A percentile compares a stretch with the other conserved stretches of the same genome.
Conservation (phyloP, 2,888 invertebrate species). For the Dysmachus trigonus region DNA sequence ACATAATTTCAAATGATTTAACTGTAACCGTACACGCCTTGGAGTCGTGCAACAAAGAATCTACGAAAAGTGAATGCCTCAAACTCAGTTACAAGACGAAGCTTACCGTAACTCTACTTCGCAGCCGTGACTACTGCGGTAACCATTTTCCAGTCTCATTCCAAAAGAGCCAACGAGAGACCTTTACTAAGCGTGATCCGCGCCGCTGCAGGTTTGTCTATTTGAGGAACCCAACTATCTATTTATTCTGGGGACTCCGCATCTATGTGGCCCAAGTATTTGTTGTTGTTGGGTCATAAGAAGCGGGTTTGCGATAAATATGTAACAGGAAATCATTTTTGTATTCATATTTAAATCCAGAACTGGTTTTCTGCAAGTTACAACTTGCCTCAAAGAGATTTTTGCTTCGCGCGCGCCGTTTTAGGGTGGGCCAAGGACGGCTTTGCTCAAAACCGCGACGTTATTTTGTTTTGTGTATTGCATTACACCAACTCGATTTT, state of each 20-base stretch:
- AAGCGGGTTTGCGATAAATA: slow-evolving; percentile 3
- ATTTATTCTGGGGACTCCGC: background rate
- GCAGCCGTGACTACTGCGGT: background rate
- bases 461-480: background rate
- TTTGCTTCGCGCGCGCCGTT: background rate
- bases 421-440: slow-evolving; percentile 34
- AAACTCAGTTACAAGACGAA: background rate
- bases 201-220: background rate
- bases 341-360: slow-evolving; percentile 15
- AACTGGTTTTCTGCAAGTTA: slow-evolving; percentile 20
- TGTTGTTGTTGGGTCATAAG: background rate
- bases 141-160: background rate
- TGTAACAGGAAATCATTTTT: slow-evolving; percentile 37
- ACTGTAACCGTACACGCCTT: slow-evolving; percentile 30
- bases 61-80: slow-evolving; percentile 10
- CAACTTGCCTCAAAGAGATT: background rate
- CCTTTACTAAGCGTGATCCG: background rate
- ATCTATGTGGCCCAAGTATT: background rate
- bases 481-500: background rate
- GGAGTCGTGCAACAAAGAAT: slow-evolving; percentile 16
- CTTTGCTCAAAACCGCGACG: background rate
- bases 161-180: slow-evolving; percentile 17
- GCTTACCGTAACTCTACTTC: background rate
- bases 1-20: slow-evolving; percentile 9
- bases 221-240: background rate